phyloP scores from a whole-genome alignment of 1,140 invertebrate species.

The Drosophila ficusphila region DNA sequence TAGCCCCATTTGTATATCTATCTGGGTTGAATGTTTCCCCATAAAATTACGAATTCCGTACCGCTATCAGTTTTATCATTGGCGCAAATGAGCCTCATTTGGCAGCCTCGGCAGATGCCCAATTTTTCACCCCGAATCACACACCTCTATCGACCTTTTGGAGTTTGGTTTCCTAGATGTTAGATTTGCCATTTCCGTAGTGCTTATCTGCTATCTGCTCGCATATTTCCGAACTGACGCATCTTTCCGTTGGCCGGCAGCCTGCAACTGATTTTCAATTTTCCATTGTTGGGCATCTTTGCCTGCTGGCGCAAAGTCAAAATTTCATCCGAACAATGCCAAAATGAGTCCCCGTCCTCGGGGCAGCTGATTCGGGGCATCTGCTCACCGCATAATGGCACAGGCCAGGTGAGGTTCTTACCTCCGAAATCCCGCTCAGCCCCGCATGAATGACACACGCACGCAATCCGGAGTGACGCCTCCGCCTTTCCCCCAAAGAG shows the following conservation, averaged over 20 bases:
- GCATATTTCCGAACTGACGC: slow-evolving; percentile 6
- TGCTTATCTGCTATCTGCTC: slow-evolving; percentile 27
- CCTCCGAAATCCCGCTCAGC: slow-evolving; percentile 15
- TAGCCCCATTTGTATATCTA: slow-evolving; percentile 31
- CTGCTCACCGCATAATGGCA: slow-evolving; percentile 42
- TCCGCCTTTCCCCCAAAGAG: slow-evolving; percentile 20
- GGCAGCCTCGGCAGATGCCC: neutral
- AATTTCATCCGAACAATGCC: slow-evolving; percentile 38
- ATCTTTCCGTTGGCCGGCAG: slow-evolving; percentile 12
- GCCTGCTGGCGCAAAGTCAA: slow-evolving; percentile 43
- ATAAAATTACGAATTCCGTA: slow-evolving; percentile 23
- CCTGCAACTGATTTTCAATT: slow-evolving; percentile 43
- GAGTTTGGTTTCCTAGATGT: slow-evolving; percentile 18
- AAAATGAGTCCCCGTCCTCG: slow-evolving; percentile 24
- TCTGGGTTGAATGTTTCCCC: slow-evolving; percentile 31
- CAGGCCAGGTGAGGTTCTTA: slow-evolving; percentile 43
- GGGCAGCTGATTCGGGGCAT: slow-evolving; percentile 47
- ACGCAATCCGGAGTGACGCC: slow-evolving; percentile 30
- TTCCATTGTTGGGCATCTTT: slow-evolving; percentile 35
- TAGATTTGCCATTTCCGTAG: slow-evolving; percentile 31
- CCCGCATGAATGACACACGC: slow-evolving; percentile 34
- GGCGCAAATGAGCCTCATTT: slow-evolving; percentile 22
- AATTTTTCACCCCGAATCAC: neutral
- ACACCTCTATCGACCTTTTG: neutral
- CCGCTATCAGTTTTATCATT: slow-evolving; percentile 23